Evolutionary conservation across 2,113 vertebrate species (phyloP).

Genomic region (Notothenia coriiceps): DNA sequence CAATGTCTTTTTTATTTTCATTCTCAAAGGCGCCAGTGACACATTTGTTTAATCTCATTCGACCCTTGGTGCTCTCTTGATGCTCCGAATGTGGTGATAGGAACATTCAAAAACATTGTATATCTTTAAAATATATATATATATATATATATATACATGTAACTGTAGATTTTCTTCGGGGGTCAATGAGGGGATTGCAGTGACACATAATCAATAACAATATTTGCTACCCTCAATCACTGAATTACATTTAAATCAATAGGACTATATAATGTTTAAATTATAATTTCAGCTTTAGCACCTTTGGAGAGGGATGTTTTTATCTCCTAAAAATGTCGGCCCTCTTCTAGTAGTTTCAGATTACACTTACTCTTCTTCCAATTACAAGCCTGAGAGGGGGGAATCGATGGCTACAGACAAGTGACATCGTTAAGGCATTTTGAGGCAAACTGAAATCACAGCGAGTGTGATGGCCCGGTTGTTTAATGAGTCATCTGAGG

Average conservation of each 20-base stretch:
- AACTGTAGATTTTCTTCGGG: constrained; percentile 24
- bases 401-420: constrained; percentile 59
- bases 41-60: constrained; percentile 68
- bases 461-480: constrained; percentile 33
- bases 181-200: constrained; percentile 50
- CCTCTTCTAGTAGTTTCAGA: constrained; percentile 39
- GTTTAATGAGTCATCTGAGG: constrained; percentile 70
- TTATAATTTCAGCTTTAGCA: constrained; percentile 35
- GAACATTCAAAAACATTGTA: constrained; percentile 9
- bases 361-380: constrained; percentile 52
- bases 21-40: constrained; percentile 26
- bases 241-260: constrained; percentile 55
- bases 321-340: constrained; percentile 41
- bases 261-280: constrained; percentile 43
- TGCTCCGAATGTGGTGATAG: constrained; percentile 13
- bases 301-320: constrained; percentile 33
- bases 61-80: constrained; percentile 24
- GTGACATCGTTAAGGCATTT: constrained; percentile 61
- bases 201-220: constrained; percentile 50
- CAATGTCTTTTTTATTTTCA: constrained; percentile 16
- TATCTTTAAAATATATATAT: constrained; percentile 9
- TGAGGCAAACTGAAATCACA: constrained; percentile 53
- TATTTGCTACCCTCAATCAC: constrained; percentile 27
- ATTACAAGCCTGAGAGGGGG: constrained; percentile 42
- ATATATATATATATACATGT: neutral